Percentiles rank a stretch among this genome's conserved stretches.
These are phyloP conservation scores for Apomyelois bistriatella DNA, from an alignment of 2,888 invertebrate genomes.

Conservation along the genomic window DNA sequence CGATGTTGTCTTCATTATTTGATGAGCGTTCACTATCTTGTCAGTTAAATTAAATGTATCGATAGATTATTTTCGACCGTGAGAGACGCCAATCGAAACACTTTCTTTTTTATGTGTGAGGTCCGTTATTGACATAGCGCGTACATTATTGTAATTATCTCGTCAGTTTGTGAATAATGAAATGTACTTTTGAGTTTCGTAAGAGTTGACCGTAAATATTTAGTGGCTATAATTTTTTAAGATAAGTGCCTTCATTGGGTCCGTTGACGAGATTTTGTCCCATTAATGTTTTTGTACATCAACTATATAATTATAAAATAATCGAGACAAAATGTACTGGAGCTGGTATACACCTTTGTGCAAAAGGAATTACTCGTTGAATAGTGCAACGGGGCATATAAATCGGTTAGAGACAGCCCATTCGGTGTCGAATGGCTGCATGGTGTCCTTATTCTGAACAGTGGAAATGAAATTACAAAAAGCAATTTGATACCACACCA, in stretches of 20 bases:
- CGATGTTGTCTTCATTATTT: constrained; percentile 80
- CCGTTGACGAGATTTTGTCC: constrained; percentile 32
- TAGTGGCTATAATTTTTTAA: constrained; percentile 28
- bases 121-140: constrained; percentile 60
- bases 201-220: constrained; percentile 26
- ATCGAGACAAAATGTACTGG: constrained; percentile 28
- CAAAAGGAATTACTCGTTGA: constrained; percentile 45
- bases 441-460: constrained; percentile 42
- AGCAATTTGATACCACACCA: neutral
- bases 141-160: constrained; percentile 57
- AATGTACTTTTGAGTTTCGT: constrained; percentile 32
- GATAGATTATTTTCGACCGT: constrained; percentile 76
- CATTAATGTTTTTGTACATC: constrained; percentile 29
- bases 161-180: constrained; percentile 40
- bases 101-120: constrained; percentile 65
- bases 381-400: constrained; percentile 50
- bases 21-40: constrained; percentile 79
- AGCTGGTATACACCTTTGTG: constrained; percentile 23
- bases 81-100: constrained; percentile 68
- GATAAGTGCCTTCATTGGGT: constrained; percentile 28
- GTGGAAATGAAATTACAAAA: neutral
- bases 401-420: constrained; percentile 60
- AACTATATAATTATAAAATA: constrained; percentile 28
- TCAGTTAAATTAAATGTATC: constrained; percentile 80
- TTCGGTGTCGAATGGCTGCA: constrained; percentile 55